Base-by-base conservation (phyloP, 1,140 invertebrate genomes). In the Eumeta japonica region DNA sequence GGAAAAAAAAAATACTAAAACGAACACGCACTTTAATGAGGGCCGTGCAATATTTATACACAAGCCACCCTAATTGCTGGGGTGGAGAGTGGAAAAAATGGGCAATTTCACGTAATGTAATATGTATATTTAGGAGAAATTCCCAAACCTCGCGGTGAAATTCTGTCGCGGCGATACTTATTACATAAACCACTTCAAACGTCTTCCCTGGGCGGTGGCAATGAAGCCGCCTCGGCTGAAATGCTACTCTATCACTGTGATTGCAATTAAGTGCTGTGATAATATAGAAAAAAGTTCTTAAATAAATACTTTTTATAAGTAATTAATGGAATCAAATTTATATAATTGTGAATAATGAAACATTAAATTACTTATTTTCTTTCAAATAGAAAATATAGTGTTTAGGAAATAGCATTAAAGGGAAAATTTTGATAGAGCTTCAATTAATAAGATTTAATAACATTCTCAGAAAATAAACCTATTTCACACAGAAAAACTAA, bases 81-180 rank as follows among this genome's bases (percentile, higher is more conserved):
- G 70, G 70, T 68, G 70, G 70, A 72, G 70, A 74, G 70, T 74
- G 70, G 70, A 74, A 74, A 74, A 74, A 74, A 72, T 74, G 67
- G 70, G 62, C 67, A 74, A 74, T 74, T 72, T 68, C 62, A 70
- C 66, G 70, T 74, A 74, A 74, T 74, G 65, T 70, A 74, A 74
- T 74, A 74, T 74, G 70, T 72, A 74, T 74, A 70, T 72, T 72
- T 71, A 74, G 66, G 61, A 58, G 57, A 62, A 59, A 57, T 60
- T 63, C 53, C 58, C 50, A 50, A 66, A 61, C 52, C 55, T 48
- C 46, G 45, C 55, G 52, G 51, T 48, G 62, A 50, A 60, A 59
- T 58, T 62, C 56, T 65, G 63, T 74, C 70, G 63, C 58, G 55
- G 61, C 51, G 44, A 56, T 64, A 57, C 62, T 72, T 60, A 59